Evolutionary conservation across 2,797 vertebrate genomes (phyloP), one percentile per base, ranked within the genome.

Genomic region (Chromis chromis): DNA sequence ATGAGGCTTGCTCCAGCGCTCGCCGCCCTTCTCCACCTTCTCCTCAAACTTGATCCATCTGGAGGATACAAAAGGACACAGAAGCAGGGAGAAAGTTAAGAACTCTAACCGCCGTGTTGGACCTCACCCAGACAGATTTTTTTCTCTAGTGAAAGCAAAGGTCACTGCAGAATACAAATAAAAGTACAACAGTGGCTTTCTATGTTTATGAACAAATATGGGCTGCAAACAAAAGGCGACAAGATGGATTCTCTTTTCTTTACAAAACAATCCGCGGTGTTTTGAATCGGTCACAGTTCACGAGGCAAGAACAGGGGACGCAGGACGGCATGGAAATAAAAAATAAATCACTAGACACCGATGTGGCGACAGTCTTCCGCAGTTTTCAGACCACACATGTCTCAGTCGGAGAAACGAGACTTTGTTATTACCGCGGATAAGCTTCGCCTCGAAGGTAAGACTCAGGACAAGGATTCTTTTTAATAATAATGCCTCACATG

Each of bases 11-110:
- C 97, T 99, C 98, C 98, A 99, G 65, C 98, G 94, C 80, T 99
- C 98, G 1, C 97, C 98, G 0, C 98, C 97, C 73, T 96, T 95
- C 79, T 99, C 98, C 61, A 99, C 97, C 90, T 97, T 99, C 94
- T 99, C 98, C 92, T 99, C 98, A 83, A 99, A 99, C 88, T 99
- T 99, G 86, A 99, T 98, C 98, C 97, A 99, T 83, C 98, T 99
- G 58, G 16, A 17, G 6, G 7, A 31, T 3, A 33, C n/a, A 25
- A 54, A 65, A 74, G 33, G 1, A 53, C 5, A 50, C n/a, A 69
- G 8, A 42, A 0, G 33, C 2, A 39, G 16, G 14, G 0, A 42
- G 1, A 16, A 21, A 55, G 28, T 53, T 50, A 24, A 17, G 19
- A 33, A 12, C 1, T 4, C 16, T 1, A 6, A 16, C 40, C 1